These are phyloP conservation scores for Graphium colonna DNA, from an alignment of 2,888 invertebrate genomes.

Conservation along the genomic window DNA sequence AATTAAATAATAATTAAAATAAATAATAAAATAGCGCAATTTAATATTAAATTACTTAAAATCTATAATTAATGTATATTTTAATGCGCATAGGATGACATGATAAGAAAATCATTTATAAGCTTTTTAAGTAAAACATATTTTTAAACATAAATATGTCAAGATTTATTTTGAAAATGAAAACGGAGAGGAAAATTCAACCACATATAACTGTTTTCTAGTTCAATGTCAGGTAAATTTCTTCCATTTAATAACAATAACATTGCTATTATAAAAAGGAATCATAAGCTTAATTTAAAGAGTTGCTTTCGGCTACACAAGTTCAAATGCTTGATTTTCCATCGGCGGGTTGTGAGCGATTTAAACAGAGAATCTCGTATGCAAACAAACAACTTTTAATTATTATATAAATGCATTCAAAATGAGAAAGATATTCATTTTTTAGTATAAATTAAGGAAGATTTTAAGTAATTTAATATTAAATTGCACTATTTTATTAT, in stretches of 20 bases:
- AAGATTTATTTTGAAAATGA: slow-evolving; percentile 10
- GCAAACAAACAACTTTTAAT: slow-evolving; percentile 9
- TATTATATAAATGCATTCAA: slow-evolving; percentile 10
- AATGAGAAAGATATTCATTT: slow-evolving; percentile 11
- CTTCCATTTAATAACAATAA: slow-evolving; percentile 11
- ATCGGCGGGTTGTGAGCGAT: slow-evolving; percentile 8
- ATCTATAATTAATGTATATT: slow-evolving; percentile 10
- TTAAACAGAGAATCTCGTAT: slow-evolving; percentile 9
- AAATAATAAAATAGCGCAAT: too few species aligned
- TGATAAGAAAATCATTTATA: slow-evolving; percentile 10
- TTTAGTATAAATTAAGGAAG: slow-evolving; percentile 10
- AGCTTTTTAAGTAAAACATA: slow-evolving; percentile 11
- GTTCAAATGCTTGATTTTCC: slow-evolving; percentile 8
- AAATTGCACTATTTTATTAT: too few species aligned
- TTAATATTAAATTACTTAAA: too few species aligned
- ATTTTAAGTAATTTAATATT: too few species aligned
- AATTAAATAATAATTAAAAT: too few species aligned
- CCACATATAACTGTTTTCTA: slow-evolving; percentile 11
- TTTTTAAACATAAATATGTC: slow-evolving; percentile 10
- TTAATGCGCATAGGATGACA: slow-evolving; percentile 9
- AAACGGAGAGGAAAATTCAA: slow-evolving; percentile 11
- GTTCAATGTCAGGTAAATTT: slow-evolving; percentile 11
- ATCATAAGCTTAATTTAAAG: slow-evolving; percentile 9
- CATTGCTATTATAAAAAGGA: slow-evolving; percentile 10
- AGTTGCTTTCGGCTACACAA: slow-evolving; percentile 9